These are phyloP conservation scores for Nebria salina DNA, from an alignment of 2,888 invertebrate genomes.

Conservation along the genomic window DNA sequence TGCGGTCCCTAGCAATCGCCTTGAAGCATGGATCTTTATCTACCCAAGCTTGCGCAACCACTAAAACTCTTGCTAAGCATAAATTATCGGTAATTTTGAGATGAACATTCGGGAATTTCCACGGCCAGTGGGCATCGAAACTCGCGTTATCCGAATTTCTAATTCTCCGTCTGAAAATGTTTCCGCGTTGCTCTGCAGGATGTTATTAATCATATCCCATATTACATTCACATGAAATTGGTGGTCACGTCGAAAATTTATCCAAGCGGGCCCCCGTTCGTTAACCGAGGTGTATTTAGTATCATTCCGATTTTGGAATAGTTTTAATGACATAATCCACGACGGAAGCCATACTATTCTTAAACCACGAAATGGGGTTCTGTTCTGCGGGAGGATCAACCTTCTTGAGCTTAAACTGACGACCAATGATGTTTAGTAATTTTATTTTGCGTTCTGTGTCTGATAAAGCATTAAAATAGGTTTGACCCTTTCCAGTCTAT, in stretches of 20 bases:
- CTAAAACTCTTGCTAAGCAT: constrained; percentile 18
- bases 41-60: constrained; percentile 41
- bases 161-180: constrained; percentile 21
- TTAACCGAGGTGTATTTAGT: too few relatives aligned
- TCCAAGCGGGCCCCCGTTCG: constrained; percentile 6
- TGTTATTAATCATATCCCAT: background rate
- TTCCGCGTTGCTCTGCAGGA: constrained; percentile 28
- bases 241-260: constrained; percentile 21
- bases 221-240: constrained; percentile 18
- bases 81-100: constrained; percentile 47
- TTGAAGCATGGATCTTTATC: constrained; percentile 40
- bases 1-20: constrained; percentile 27
- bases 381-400: too few relatives aligned
- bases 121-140: constrained; percentile 29
- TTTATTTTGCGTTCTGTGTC: too few relatives aligned
- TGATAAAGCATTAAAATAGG: too few relatives aligned
- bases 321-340: too few relatives aligned
- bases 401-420: too few relatives aligned
- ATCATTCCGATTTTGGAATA: too few relatives aligned
- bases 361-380: too few relatives aligned
- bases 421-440: too few relatives aligned
- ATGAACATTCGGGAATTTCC: constrained; percentile 23
- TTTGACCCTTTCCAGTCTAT: too few relatives aligned
- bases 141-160: constrained; percentile 35
- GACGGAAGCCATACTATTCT: too few relatives aligned